phyloP scores from a whole-genome alignment of 2,113 vertebrate genomes.

The Vicugna pacos region DNA sequence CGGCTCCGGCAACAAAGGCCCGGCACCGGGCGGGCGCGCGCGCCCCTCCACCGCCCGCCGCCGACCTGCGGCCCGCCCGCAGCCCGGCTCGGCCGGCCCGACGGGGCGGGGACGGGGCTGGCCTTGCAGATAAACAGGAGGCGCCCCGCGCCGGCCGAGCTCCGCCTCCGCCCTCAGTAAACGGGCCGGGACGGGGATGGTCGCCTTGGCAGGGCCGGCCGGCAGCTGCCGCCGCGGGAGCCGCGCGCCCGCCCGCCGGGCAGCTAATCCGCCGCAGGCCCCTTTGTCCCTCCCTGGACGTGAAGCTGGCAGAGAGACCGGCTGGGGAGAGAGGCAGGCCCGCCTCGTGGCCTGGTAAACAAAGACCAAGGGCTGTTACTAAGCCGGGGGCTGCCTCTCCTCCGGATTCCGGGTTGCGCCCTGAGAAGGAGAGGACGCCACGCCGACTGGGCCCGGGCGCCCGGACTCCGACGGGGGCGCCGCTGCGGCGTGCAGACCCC shows the following conservation, averaged over 20 bases:
- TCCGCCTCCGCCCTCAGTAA: background rate
- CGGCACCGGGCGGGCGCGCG: constrained; percentile 86
- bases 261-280: constrained; percentile 7
- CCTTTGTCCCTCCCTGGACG: background rate
- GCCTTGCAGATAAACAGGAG: background rate
- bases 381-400: constrained; percentile 20
- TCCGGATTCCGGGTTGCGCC: background rate
- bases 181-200: background rate
- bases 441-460: rapidly evolving
- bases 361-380: constrained; percentile 15
- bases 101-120: background rate
- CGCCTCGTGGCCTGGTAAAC: background rate
- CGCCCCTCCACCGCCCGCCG: constrained; percentile 84
- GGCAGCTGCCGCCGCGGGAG: constrained; percentile 35
- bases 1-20: constrained; percentile 91
- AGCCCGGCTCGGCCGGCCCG: background rate
- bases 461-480: rapidly evolving
- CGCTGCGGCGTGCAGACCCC: background rate
- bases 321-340: background rate
- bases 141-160: background rate
- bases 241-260: background rate
- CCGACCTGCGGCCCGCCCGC: constrained; percentile 69
- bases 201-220: background rate
- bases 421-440: background rate
- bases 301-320: background rate